Base-by-base conservation (phyloP, 2,113 vertebrate species). In the Malurus cyaneus region DNA sequence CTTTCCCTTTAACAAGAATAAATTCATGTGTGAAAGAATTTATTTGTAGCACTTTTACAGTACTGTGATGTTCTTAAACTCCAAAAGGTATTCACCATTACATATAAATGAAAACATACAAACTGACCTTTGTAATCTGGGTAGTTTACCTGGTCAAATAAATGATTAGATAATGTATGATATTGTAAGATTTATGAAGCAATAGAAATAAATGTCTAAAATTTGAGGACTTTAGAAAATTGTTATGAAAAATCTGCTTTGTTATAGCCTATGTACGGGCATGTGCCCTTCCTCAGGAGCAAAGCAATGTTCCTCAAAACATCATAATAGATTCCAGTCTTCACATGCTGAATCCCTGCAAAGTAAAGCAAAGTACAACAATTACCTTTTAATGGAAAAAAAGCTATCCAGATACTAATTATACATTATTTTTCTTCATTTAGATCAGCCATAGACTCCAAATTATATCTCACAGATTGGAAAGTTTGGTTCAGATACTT, bases 1-100 rank as follows among this genome's bases (percentile, higher is more conserved):
- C 59, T 91, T 96, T 86, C 79, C 56, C 73, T 95, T 96, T 95
- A 89, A 88, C 86, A 98, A 92, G 36, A 96, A 96, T 83, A 97
- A 95, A 97, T 96, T 92, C 72, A 95, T 88, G 76, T 96, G 80
- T 77, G 73, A 94, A 96, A 93, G 65, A 83, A 95, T 95, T 88
- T 93, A 95, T 96, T 96, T 97, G 86, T 87, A 95, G 54, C 67
- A 89, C 52, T 94, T 97, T 92, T 93, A 89, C 31, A 92, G 80
- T 82, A 46, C 46, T 64, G 24, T 53, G 70, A 97, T 95, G 50
- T 96, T 97, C 52, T 96, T 72, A 93, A 95, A 96, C 86, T 86
- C 72, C 66, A 65, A 53, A 83, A 89, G 70, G 34, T 83, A 88
- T 71, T 44, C 31, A 71, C 20, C 62, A 47, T n/a, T 93, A 50